These are phyloP conservation scores for Corythoichthys haematopterus DNA, from an alignment of 2,113 vertebrate species.

Conservation along the genomic window DNA sequence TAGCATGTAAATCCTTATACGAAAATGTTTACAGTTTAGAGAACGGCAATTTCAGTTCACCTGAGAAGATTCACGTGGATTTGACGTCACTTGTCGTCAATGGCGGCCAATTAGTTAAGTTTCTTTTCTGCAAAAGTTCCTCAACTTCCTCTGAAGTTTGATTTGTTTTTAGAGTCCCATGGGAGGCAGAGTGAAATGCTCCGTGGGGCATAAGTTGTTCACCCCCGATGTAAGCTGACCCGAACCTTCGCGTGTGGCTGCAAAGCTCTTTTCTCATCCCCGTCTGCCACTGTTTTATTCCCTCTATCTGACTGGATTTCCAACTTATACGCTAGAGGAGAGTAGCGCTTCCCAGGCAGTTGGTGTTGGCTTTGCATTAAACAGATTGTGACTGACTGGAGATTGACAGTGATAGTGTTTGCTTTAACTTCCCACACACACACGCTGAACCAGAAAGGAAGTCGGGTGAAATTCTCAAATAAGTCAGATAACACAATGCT, in stretches of 20 bases:
- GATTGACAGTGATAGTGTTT: not conserved
- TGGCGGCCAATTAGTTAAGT: too few relatives aligned
- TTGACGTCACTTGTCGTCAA: too few relatives aligned
- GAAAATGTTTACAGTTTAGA: too few relatives aligned
- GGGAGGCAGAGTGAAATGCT: not conserved
- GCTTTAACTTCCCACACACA: not conserved
- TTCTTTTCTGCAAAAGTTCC: too few relatives aligned
- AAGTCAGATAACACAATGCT: not conserved
- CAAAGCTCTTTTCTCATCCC: not conserved
- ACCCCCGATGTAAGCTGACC: not conserved
- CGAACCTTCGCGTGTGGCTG: not conserved
- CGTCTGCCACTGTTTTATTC: not conserved
- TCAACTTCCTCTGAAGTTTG: too few relatives aligned
- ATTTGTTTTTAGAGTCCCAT: not conserved
- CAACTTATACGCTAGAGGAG: not conserved
- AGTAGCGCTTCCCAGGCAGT: not conserved
- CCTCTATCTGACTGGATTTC: conserved; percentile 15
- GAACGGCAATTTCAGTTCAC: too few relatives aligned
- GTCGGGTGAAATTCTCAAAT: not conserved
- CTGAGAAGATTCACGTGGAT: too few relatives aligned
- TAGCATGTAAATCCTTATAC: too few relatives aligned
- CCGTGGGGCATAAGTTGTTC: too few relatives aligned
- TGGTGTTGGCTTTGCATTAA: not conserved
- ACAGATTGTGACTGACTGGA: not conserved
- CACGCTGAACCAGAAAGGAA: not conserved